Percentiles rank a stretch among this genome's conserved stretches.
These are phyloP conservation scores for Polypedilum vanderplanki DNA, from an alignment of 1,140 invertebrate species.

Conservation along the genomic window DNA sequence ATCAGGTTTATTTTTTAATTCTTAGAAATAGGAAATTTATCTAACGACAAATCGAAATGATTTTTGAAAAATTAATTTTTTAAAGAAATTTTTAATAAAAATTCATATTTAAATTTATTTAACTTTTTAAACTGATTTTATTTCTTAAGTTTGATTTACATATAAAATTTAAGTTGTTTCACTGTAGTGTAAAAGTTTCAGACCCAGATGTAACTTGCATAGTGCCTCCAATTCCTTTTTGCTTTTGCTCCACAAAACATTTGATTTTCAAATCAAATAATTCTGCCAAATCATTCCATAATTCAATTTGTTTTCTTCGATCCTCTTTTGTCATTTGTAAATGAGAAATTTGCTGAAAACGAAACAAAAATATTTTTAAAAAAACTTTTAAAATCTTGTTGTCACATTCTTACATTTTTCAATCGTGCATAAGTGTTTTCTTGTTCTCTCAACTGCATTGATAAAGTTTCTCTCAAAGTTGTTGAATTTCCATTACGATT, in stretches of 20 bases:
- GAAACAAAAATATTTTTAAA: background rate
- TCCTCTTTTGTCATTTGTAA: background rate
- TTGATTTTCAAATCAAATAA: conserved; percentile 30
- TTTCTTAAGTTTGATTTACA: too few relatives aligned
- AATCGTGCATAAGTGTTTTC: conserved; percentile 2
- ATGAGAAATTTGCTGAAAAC: background rate
- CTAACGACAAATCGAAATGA: too few relatives aligned
- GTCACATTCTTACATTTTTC: conserved; percentile 22
- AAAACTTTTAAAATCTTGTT: background rate
- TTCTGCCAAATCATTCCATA: conserved; percentile 29
- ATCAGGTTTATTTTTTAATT: too few relatives aligned
- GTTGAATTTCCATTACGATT: background rate
- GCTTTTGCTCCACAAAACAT: conserved; percentile 26
- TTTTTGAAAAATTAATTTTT: too few relatives aligned
- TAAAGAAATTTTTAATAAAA: too few relatives aligned
- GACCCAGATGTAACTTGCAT: conserved; percentile 22
- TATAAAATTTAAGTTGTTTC: conserved; percentile 5
- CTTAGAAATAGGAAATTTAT: too few relatives aligned
- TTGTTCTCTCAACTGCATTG: conserved; percentile 29
- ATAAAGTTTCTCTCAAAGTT: conserved; percentile 22
- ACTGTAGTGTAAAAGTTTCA: conserved; percentile 31
- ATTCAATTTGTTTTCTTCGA: conserved; percentile 13
- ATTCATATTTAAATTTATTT: too few relatives aligned
- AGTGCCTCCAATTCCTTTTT: conserved; percentile 28
- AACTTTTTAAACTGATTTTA: too few relatives aligned